These are phyloP conservation scores for Himalopsyche anomala DNA, from an alignment of 2,888 invertebrate species.

Conservation along the genomic window DNA sequence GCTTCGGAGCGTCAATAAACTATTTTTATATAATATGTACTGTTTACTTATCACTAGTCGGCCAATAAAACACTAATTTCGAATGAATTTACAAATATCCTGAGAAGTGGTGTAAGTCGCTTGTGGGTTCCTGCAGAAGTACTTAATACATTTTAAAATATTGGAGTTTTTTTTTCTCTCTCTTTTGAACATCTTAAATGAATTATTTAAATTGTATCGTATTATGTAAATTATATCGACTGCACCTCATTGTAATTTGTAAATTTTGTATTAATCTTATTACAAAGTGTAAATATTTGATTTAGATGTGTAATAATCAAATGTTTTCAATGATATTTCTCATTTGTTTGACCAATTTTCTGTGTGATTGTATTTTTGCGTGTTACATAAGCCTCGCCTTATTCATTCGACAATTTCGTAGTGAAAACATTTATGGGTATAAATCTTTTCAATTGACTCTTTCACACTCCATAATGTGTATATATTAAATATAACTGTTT, in stretches of 20 bases:
- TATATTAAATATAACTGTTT: slow-evolving; percentile 17
- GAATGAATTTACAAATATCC: slow-evolving; percentile 14
- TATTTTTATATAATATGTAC: slow-evolving; percentile 23
- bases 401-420: slow-evolving; percentile 16
- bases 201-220: slow-evolving; percentile 17
- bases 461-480: not conserved
- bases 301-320: slow-evolving; percentile 4
- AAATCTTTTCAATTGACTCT: not conserved
- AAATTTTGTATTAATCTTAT: slow-evolving; percentile 19
- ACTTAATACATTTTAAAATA: not conserved
- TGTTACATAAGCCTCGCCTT: slow-evolving; percentile 6
- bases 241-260: slow-evolving; percentile 25
- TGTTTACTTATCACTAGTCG: slow-evolving; percentile 37
- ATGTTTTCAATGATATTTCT: slow-evolving; percentile 13
- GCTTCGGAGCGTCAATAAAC: not conserved
- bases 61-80: slow-evolving; percentile 3
- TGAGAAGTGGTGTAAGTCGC: not conserved
- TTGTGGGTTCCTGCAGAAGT: not conserved
- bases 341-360: slow-evolving; percentile 35
- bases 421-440: not conserved
- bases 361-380: slow-evolving; percentile 23
- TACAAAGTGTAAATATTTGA: slow-evolving; percentile 24
- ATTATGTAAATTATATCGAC: not conserved
- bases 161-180: not conserved
- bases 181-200: too few relatives aligned